Evolutionary conservation across 2,888 invertebrate genomes (phyloP), one percentile per base, ranked within the genome.

Genomic region (Cheilosia soror): DNA sequence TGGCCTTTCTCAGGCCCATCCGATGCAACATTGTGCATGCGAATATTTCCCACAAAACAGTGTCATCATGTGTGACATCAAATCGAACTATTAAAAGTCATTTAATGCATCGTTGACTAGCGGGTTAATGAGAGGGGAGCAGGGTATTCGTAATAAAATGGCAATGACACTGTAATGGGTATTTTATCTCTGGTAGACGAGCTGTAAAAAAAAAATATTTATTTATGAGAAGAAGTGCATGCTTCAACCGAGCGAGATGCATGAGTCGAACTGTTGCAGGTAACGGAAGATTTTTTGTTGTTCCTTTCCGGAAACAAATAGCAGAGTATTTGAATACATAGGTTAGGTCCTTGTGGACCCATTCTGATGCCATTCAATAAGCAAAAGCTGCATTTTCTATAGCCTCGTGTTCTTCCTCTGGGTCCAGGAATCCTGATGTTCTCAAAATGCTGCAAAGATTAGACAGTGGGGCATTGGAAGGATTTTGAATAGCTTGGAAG

Each of bases 81-180:
- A 83, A 73, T 63, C 49, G 62, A 62, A 62, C 57, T 73, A 58
- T 83, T 63, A 65, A 79, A 73, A 73, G 73, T 79, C 83, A 83
- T 79, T 83, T 68, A 73, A 63, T 73, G 83, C 78, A 68, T 73
- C 83, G 53, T 79, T 79, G 68, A 49, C 55, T 73, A 13, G 20
- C 20, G 49, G 72, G 55, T 73, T 73, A 73, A 68, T 49, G 51
- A 55, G 68, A 11, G 13, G 27, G 37, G 11, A 27, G 15, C 44
- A 51, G 11, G 27, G 13, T 51, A 68, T 58, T 47, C 29, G 37
- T 29, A 63, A 73, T 57, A 66, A 51, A 63, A 62, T 66, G 62
- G 44, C 77, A 72, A 71, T 53, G 69, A 33, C 82, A 75, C 37
- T 66, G 66, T 72, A 40, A 77, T 77, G 60, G 53, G 20, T 40